Evolutionary conservation across 1,140 invertebrate genomes (phyloP).

Genomic region (Euura lappo): DNA sequence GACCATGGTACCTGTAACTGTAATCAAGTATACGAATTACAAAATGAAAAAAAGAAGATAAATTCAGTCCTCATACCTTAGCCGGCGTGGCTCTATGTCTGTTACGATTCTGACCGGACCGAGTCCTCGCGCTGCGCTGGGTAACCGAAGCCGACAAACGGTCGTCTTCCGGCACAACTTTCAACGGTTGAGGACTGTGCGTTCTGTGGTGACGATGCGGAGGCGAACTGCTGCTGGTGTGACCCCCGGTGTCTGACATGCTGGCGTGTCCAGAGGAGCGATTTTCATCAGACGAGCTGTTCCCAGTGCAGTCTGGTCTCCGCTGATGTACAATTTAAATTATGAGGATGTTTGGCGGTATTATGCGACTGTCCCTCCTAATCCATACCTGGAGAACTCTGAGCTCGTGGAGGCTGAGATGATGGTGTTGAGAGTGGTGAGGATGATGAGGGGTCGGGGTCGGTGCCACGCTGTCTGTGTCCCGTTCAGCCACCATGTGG

Average conservation of each 20-base stretch:
- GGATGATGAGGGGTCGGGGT: conserved; percentile 57
- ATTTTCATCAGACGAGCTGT: conserved; percentile 88
- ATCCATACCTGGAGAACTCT: conserved; percentile 69
- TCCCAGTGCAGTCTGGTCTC: conserved; percentile 76
- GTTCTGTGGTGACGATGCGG: conserved; percentile 61
- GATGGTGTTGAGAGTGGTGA: conserved; percentile 61
- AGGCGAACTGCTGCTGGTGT: conserved; percentile 71
- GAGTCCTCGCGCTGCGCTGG: conserved; percentile 65
- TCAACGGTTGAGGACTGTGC: conserved; percentile 65
- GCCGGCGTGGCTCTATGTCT: conserved; percentile 71
- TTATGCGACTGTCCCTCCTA: conserved; percentile 46
- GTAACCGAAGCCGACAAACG: conserved; percentile 71
- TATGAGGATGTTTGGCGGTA: background rate
- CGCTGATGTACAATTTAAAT: conserved; percentile 60
- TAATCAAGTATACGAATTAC: conserved; percentile 15
- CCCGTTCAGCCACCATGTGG: conserved; percentile 66
- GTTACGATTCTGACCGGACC: conserved; percentile 64
- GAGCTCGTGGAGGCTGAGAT: conserved; percentile 70
- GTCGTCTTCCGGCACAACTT: conserved; percentile 74
- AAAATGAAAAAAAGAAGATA: conserved; percentile 14
- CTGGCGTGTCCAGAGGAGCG: conserved; percentile 88
- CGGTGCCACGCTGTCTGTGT: conserved; percentile 59
- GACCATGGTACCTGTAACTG: conserved; percentile 77
- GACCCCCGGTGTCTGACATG: conserved; percentile 84
- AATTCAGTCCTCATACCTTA: conserved; percentile 57